A percentile compares a stretch with the other conserved stretches of the same genome.
phyloP scores from a whole-genome alignment of 2,888 invertebrate genomes.

The Ecliptopera silaceata region DNA sequence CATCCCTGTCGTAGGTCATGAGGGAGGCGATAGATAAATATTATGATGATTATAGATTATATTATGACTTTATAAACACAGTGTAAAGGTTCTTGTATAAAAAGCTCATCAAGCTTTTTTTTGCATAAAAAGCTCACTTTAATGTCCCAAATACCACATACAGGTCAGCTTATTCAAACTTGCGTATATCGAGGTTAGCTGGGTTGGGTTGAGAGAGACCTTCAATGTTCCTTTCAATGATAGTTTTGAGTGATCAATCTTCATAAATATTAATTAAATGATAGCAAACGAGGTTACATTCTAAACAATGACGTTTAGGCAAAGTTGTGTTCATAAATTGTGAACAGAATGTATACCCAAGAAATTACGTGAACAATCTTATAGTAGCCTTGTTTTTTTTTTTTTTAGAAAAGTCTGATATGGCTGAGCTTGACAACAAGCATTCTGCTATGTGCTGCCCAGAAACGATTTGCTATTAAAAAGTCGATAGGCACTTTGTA shows the following conservation, averaged over 20 bases:
- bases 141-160: too few relatives aligned
- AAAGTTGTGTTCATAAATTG: too few relatives aligned
- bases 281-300: too few relatives aligned
- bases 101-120: too few relatives aligned
- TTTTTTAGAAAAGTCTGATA: conserved; percentile 32
- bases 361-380: too few relatives aligned
- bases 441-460: conserved; percentile 32
- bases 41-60: too few relatives aligned
- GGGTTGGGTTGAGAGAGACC: background rate
- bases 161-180: background rate
- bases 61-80: too few relatives aligned
- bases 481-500: conserved; percentile 65
- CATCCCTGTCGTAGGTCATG: too few relatives aligned
- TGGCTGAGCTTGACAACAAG: conserved; percentile 34
- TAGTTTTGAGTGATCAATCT: background rate
- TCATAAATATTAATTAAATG: too few relatives aligned
- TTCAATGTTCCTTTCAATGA: background rate
- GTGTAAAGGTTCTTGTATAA: too few relatives aligned
- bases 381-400: background rate
- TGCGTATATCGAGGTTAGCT: background rate
- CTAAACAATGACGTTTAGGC: background rate
- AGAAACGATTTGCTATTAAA: conserved; percentile 39
- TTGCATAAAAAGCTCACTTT: too few relatives aligned
- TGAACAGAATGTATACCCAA: background rate
- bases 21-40: too few relatives aligned